Evolutionary conservation across 2,113 vertebrate species (phyloP).

Genomic region (Tachysurus vachellii): DNA sequence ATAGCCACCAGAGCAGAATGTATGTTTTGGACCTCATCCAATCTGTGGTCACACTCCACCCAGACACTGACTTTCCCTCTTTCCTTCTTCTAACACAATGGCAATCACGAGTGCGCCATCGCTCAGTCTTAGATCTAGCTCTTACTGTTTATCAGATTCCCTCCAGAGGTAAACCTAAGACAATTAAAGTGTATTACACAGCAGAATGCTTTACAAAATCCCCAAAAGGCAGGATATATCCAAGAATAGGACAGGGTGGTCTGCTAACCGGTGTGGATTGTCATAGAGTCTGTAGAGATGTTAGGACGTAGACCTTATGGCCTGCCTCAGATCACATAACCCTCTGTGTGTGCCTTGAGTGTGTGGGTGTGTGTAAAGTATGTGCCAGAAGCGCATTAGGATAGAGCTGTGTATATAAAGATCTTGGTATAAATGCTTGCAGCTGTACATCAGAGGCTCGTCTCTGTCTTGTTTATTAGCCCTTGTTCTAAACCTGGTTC

Average conservation of each 20-base stretch:
- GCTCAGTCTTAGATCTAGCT: neutral
- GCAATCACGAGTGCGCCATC: conserved; percentile 7
- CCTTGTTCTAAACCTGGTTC: conserved; percentile 26
- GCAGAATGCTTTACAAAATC: neutral
- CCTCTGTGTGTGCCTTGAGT: neutral
- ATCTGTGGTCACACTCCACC: conserved; percentile 38
- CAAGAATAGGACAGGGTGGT: conserved; percentile 34
- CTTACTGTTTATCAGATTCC: neutral
- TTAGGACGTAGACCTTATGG: neutral
- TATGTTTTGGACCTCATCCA: conserved; percentile 42
- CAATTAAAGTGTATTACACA: neutral
- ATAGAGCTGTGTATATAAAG: conserved; percentile 27
- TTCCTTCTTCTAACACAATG: conserved; percentile 11
- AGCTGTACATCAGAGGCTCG: conserved; percentile 23
- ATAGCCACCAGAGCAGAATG: conserved; percentile 28
- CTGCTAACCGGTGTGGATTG: conserved; percentile 13
- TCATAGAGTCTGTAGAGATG: neutral
- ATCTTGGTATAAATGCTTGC: conserved; percentile 6
- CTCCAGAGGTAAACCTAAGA: neutral
- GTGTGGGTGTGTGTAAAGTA: neutral
- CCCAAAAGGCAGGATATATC: neutral
- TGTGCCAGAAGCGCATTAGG: conserved; percentile 36
- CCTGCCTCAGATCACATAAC: neutral
- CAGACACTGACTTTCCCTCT: neutral
- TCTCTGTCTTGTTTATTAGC: conserved; percentile 49